A percentile compares a stretch with the other conserved stretches of the same genome.
These are phyloP conservation scores for Spheniscus mendiculus DNA, from an alignment of 2,113 vertebrate genomes.

Conservation along the genomic window DNA sequence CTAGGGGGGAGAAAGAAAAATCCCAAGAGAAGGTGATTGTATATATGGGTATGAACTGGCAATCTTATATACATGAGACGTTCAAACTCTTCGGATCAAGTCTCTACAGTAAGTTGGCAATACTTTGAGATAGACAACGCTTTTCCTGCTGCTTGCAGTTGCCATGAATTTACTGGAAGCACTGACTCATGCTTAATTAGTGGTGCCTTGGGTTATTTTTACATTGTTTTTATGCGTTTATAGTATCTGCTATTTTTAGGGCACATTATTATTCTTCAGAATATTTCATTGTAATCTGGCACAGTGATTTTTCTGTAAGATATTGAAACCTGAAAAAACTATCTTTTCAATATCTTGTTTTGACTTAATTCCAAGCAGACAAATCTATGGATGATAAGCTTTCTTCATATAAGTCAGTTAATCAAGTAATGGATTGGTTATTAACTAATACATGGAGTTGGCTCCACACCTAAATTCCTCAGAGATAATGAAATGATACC, in stretches of 20 bases:
- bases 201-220: conserved; percentile 13
- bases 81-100: neutral
- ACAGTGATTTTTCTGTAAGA: neutral
- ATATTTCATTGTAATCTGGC: neutral
- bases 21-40: neutral
- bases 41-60: neutral
- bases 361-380: conserved; percentile 20
- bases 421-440: conserved; percentile 48
- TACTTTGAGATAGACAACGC: neutral
- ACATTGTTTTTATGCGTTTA: neutral
- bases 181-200: conserved; percentile 11
- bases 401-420: conserved; percentile 34
- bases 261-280: neutral
- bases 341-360: conserved; percentile 13
- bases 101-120: conserved; percentile 19
- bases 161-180: conserved; percentile 46
- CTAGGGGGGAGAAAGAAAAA: neutral
- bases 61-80: neutral
- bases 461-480: neutral
- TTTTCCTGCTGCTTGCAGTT: conserved; percentile 33
- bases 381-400: conserved; percentile 41
- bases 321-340: neutral
- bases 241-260: conserved; percentile 22
- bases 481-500: conserved; percentile 24
- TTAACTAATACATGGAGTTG: conserved; percentile 42